A percentile compares a stretch with the other conserved stretches of the same genome.
These are phyloP conservation scores for Phymanthus crucifer DNA, from an alignment of 92 coral and sea anemone genomes.

Conservation along the genomic window DNA sequence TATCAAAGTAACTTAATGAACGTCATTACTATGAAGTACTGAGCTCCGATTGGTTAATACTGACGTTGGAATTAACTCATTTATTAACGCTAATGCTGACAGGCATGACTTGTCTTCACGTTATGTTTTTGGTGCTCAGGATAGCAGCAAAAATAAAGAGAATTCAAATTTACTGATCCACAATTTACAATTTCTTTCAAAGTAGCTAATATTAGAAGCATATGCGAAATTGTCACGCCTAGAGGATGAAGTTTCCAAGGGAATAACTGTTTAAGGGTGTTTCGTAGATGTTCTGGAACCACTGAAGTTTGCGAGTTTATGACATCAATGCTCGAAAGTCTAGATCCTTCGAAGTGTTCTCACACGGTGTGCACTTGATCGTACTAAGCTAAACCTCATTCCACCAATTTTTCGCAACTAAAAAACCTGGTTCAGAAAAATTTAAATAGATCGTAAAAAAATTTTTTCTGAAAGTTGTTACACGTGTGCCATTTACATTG, in stretches of 20 bases:
- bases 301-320: background rate
- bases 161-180: background rate
- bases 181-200: background rate
- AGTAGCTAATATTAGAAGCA: background rate
- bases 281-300: background rate
- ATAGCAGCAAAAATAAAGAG: background rate
- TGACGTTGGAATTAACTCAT: slow-evolving; percentile 6
- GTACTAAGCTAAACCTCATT: background rate
- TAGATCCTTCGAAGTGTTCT: background rate
- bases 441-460: too few relatives aligned
- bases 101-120: background rate
- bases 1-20: slow-evolving; percentile 17
- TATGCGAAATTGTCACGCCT: background rate
- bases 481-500: too few relatives aligned
- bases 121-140: background rate
- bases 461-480: too few relatives aligned
- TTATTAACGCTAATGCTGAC: background rate
- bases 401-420: background rate
- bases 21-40: slow-evolving; percentile 4
- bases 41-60: slow-evolving; percentile 1
- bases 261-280: background rate
- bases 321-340: background rate
- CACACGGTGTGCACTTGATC: slow-evolving; percentile 1
- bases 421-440: background rate
- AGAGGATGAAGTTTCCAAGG: background rate